Evolutionary conservation across 1,140 invertebrate genomes (phyloP).

Genomic region (Papilio xuthus): DNA sequence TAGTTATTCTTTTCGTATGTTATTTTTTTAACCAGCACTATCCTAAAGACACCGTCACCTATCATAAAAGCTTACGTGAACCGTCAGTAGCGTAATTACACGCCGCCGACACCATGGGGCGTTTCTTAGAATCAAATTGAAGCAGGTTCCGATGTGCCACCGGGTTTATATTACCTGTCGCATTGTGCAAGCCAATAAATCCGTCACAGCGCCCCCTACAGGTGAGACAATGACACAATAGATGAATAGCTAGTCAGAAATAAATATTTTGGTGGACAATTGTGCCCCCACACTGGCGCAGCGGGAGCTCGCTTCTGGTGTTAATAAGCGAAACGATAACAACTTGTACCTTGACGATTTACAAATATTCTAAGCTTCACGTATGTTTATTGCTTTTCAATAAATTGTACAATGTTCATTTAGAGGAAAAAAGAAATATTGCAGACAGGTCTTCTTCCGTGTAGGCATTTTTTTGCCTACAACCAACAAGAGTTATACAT

Average conservation of each 20-base stretch:
- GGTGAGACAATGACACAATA: conserved; percentile 5
- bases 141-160: conserved; percentile 17
- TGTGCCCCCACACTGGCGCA: background rate
- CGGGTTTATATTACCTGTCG: background rate
- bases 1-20: no score
- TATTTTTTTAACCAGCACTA: no score
- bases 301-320: conserved; percentile 4
- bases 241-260: conserved; percentile 21
- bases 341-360: conserved; percentile 8
- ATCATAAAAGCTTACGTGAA: background rate
- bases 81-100: background rate
- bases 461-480: background rate
- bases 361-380: background rate
- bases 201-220: background rate
- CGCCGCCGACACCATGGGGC: background rate
- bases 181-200: conserved; percentile 33
- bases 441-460: background rate
- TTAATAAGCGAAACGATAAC: conserved; percentile 23
- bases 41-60: background rate
- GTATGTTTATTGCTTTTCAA: background rate
- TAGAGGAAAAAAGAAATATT: background rate
- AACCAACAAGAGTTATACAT: no score
- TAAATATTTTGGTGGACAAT: conserved; percentile 34
- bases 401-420: conserved; percentile 1
- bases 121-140: conserved; percentile 12